Percentiles rank a stretch among this genome's conserved stretches.
These are phyloP conservation scores for Andrena fulva DNA, from an alignment of 2,888 invertebrate species.

Conservation along the genomic window DNA sequence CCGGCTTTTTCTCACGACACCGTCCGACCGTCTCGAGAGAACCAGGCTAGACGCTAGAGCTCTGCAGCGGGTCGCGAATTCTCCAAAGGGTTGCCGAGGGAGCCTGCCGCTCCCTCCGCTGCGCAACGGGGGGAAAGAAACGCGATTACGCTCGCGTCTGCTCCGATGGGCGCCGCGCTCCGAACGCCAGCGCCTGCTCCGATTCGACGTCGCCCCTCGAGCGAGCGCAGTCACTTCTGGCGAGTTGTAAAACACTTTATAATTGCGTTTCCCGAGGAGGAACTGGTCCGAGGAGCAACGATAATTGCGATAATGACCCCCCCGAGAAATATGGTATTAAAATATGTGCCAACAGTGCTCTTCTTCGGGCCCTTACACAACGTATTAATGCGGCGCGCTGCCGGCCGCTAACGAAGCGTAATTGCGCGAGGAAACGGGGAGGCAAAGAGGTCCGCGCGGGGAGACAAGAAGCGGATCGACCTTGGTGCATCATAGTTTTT, in stretches of 20 bases:
- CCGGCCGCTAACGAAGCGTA: conserved; percentile 54
- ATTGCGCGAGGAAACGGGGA: conserved; percentile 49
- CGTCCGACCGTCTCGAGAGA: not conserved
- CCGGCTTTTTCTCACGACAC: conserved; percentile 63
- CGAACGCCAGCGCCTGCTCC: not conserved
- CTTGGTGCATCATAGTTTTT: conserved; percentile 32
- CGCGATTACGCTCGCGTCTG: conserved; percentile 63
- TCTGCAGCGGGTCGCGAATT: conserved; percentile 40
- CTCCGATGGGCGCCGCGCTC: conserved; percentile 25
- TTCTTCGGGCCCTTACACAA: conserved; percentile 25
- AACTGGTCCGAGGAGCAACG: conserved; percentile 52
- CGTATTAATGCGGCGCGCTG: conserved; percentile 40
- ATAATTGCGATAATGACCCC: conserved; percentile 73
- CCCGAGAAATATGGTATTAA: conserved; percentile 71
- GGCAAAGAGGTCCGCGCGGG: not conserved
- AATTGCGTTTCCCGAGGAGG: conserved; percentile 54
- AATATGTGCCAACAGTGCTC: conserved; percentile 64
- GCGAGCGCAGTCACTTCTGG: conserved; percentile 4
- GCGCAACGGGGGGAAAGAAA: conserved; percentile 35
- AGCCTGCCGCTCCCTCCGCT: conserved; percentile 8
- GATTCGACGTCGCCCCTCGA: conserved; percentile 9
- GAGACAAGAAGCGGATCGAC: conserved; percentile 28
- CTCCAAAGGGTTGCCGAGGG: conserved; percentile 28
- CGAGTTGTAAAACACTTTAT: conserved; percentile 62
- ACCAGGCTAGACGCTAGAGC: conserved; percentile 7